phyloP scores from a whole-genome alignment of 2,113 vertebrate genomes.

The Paratilapia polleni region DNA sequence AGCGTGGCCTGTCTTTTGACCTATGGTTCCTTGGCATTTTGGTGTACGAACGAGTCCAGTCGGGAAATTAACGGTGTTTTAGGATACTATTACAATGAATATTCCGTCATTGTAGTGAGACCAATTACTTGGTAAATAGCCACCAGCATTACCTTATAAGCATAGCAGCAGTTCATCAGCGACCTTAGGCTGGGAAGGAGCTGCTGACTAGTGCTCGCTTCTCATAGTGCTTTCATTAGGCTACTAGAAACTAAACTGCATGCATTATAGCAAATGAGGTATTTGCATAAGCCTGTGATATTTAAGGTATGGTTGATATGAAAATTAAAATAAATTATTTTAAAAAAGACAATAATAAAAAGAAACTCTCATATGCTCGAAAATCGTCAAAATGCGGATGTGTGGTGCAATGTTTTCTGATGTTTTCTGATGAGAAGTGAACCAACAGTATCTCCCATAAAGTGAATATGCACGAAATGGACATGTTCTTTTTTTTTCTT shows the following conservation, averaged over 20 bases:
- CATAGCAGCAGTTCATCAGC: not conserved
- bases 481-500: no score
- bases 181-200: not conserved
- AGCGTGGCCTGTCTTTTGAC: not conserved
- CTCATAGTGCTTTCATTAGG: not conserved
- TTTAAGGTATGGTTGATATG: not conserved
- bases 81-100: not conserved
- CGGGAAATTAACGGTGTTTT: not conserved
- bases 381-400: not conserved
- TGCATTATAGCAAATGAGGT: not conserved
- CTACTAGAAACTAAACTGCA: not conserved
- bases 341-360: not conserved
- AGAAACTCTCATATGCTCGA: not conserved
- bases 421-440: not conserved
- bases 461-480: not conserved
- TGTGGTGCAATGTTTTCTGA: no score
- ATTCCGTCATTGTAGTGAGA: not conserved
- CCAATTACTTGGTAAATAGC: no score
- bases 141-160: no score
- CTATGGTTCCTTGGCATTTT: not conserved
- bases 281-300: not conserved
- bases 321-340: not conserved
- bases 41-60: not conserved
- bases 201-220: not conserved
- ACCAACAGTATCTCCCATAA: no score